These are phyloP conservation scores for Pristionchus arcanus DNA, from an alignment of 2,888 invertebrate species.

Conservation along the genomic window DNA sequence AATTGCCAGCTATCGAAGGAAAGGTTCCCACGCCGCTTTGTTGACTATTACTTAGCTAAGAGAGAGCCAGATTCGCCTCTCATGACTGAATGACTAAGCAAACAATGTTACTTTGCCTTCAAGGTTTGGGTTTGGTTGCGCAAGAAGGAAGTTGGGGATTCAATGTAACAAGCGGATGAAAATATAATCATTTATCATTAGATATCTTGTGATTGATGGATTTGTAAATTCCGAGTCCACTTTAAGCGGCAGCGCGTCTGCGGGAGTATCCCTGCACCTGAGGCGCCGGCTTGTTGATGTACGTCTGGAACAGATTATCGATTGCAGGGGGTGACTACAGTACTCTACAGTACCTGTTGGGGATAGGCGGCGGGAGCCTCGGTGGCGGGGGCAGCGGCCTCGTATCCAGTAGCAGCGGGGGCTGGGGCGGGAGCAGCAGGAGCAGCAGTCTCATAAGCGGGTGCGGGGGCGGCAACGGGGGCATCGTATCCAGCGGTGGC, in stretches of 20 bases:
- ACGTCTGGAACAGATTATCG: not conserved
- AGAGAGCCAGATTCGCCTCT: constrained; percentile 23
- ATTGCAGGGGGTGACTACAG: not conserved
- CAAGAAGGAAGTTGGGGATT: not conserved
- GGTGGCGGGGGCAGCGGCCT: constrained; percentile 11
- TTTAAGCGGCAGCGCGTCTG: constrained; percentile 35
- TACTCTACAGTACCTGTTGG: not conserved
- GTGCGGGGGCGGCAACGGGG: constrained; percentile 1
- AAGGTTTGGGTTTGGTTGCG: not conserved
- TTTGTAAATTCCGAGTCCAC: not conserved
- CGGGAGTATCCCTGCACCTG: constrained; percentile 33
- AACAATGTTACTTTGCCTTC: constrained; percentile 11
- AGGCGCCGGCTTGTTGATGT: constrained; percentile 49
- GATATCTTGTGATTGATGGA: not conserved
- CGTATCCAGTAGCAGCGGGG: constrained; percentile 31
- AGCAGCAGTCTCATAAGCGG: not conserved
- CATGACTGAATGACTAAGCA: constrained; percentile 33
- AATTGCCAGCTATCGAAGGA: constrained; percentile 18
- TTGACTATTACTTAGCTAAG: constrained; percentile 44
- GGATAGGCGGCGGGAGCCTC: not conserved
- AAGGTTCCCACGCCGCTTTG: constrained; percentile 24
- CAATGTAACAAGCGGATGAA: not conserved
- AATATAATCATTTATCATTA: not conserved
- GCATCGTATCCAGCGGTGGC: constrained; percentile 9
- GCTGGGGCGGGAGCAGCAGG: not conserved